Evolutionary conservation across 2,888 invertebrate species (phyloP), one percentile per base, ranked within the genome.

Genomic region (Thymelicus acteon): DNA sequence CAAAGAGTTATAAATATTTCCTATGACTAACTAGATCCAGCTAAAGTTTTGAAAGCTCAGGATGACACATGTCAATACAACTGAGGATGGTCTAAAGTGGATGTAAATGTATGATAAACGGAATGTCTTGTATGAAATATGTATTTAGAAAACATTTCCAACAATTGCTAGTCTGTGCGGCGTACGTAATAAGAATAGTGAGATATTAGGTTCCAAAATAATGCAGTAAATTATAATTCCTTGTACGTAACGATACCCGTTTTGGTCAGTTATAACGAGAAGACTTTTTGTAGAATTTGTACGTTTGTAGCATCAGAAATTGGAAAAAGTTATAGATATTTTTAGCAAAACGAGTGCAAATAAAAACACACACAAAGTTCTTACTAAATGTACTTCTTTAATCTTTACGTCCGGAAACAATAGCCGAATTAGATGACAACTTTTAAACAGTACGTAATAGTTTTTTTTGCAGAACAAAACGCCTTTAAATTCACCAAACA

Each of bases 1-100:
- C 93, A 93, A 93, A 93, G 92, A 85, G 82, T 89, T 92, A 93
- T 92, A 93, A 92, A 93, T 92, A 92, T 92, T 89, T 86, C 88
- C 85, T 86, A 86, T 86, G 85, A 85, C 83, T 86, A 80, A 85
- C 85, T 85, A 84, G 80, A 82, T 80, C 81, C 82, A 83, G 81
- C 82, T 82, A 82, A 83, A 79, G 83, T 87, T 90, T 91, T 88
- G 88, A 91, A 91, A 90, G 86, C 85, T 82, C 76, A 79, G 49
- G 91, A 91, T 89, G 91, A 90, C 91, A 88, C 88, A 86, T 86
- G 85, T 86, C 86, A 88, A 88, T 86, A 85, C 85, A 85, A 87
- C 84, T 80, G 78, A 85, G 79, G 81, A 80, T 82, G 81, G 78
- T 85, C 85, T 87, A 87, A 85, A 88, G 78, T 82, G 73, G 80